These are phyloP conservation scores for Zoanthus sociatus DNA, from an alignment of 92 coral and sea anemone genomes.

Conservation along the genomic window DNA sequence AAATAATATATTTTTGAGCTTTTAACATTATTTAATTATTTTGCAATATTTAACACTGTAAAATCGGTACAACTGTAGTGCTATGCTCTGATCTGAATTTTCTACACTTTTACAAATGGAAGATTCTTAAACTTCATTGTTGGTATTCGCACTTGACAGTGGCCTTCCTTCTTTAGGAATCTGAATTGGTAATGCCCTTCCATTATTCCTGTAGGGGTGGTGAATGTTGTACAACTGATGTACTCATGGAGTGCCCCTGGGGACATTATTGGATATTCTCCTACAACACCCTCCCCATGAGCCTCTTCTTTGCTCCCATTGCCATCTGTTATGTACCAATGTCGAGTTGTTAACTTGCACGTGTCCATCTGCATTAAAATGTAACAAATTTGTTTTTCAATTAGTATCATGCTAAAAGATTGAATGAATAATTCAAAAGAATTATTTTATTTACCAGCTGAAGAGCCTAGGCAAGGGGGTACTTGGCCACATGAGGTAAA, in stretches of 20 bases:
- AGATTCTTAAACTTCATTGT: conserved; percentile 85
- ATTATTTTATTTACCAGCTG: no score
- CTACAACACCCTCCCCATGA: conserved; percentile 94
- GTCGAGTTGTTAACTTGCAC: conserved; percentile 89
- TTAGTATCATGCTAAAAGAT: no score
- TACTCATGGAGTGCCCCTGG: conserved; percentile 94
- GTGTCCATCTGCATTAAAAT: conserved; percentile 62
- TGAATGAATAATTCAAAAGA: no score
- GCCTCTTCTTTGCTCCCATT: conserved; percentile 89
- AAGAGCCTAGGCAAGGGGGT: no score
- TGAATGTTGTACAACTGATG: conserved; percentile 93
- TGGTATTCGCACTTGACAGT: conserved; percentile 77
- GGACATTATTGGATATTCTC: conserved; percentile 82
- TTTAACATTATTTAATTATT: no score
- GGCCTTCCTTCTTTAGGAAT: conserved; percentile 68
- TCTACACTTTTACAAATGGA: conserved; percentile 76
- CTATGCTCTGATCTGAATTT: neutral
- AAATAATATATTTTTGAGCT: no score
- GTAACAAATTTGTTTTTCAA: no score
- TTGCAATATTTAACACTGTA: no score
- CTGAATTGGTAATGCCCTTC: conserved; percentile 89
- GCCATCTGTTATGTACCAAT: conserved; percentile 96
- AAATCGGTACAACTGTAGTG: neutral
- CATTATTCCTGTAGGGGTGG: conserved; percentile 94
- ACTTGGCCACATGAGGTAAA: no score